Percentiles rank a stretch among this genome's conserved stretches.
Evolutionary conservation across 53 echinoderm and acorn worm genomes (phyloP).

Genomic region (Temnopleurus reevesii): DNA sequence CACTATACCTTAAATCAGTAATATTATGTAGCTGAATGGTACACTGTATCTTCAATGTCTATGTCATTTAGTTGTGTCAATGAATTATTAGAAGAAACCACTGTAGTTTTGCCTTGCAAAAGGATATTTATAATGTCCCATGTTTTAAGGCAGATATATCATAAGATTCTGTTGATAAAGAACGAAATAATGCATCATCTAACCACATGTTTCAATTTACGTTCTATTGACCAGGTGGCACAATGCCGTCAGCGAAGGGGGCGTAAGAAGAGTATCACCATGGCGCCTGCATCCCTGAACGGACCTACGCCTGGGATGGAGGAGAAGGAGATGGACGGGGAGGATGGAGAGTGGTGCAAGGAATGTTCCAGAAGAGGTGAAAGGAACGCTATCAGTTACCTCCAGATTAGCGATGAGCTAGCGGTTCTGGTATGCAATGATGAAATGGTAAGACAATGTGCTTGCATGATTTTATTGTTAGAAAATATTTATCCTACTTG

Average conservation of each 20-base stretch:
- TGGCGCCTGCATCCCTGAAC: conserved; percentile 41
- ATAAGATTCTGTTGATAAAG: too few species aligned
- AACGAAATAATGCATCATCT: too few species aligned
- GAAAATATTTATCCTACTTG: too few species aligned
- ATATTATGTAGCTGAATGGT: too few species aligned
- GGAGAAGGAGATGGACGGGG: conserved; percentile 9
- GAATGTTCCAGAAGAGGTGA: conserved; percentile 1
- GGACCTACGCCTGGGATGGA: background rate
- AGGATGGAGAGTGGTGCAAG: conserved; percentile 28
- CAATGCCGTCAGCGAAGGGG: background rate
- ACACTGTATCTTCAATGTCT: too few species aligned
- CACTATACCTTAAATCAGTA: too few species aligned
- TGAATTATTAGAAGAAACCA: too few species aligned
- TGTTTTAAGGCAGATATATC: too few species aligned
- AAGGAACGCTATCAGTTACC: background rate
- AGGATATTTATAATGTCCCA: too few species aligned
- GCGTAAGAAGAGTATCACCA: background rate
- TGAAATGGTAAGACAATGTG: conserved; percentile 9
- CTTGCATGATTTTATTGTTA: too few species aligned
- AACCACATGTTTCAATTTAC: background rate
- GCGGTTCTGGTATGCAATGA: conserved; percentile 44
- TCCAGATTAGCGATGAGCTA: conserved; percentile 34
- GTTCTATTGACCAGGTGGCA: background rate
- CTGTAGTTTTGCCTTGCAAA: too few species aligned
- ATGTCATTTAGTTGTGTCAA: too few species aligned